These are phyloP conservation scores for Arizona elegans DNA, from an alignment of 2,113 vertebrate species.

Conservation along the genomic window DNA sequence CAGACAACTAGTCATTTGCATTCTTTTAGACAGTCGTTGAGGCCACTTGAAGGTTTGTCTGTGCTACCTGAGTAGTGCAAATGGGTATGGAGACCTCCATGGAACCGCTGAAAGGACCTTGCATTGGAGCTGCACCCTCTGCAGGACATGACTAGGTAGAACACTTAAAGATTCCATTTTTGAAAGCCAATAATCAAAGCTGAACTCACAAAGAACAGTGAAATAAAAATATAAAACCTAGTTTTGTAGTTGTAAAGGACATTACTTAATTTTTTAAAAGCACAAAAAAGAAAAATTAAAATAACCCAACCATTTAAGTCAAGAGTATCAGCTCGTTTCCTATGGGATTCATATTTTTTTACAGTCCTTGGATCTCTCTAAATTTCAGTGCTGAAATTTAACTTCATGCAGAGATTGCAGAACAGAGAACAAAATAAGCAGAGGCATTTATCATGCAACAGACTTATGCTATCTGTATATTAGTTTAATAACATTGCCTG, in stretches of 20 bases:
- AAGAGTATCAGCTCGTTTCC: neutral
- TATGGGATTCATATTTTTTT: neutral
- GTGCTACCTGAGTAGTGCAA: too few relatives aligned
- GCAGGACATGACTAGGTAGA: neutral
- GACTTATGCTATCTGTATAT: neutral
- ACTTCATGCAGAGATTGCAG: neutral
- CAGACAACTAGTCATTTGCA: too few relatives aligned
- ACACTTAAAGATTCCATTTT: neutral
- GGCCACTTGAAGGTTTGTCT: too few relatives aligned
- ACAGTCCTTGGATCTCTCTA: neutral
- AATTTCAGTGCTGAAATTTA: neutral
- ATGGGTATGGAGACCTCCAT: too few relatives aligned
- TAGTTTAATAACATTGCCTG: neutral
- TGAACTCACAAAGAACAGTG: neutral
- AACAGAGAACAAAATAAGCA: neutral
- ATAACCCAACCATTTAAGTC: neutral
- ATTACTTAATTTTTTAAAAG: neutral
- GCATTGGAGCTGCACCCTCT: too few relatives aligned
- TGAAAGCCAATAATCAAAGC: neutral
- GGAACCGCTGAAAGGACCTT: too few relatives aligned
- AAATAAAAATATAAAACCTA: neutral
- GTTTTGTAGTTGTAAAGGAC: neutral
- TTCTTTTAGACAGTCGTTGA: too few relatives aligned
- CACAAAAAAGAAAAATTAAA: neutral
- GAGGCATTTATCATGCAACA: neutral